These are phyloP conservation scores for Drosophila pachea DNA, from an alignment of 1,140 invertebrate species.

Conservation along the genomic window DNA sequence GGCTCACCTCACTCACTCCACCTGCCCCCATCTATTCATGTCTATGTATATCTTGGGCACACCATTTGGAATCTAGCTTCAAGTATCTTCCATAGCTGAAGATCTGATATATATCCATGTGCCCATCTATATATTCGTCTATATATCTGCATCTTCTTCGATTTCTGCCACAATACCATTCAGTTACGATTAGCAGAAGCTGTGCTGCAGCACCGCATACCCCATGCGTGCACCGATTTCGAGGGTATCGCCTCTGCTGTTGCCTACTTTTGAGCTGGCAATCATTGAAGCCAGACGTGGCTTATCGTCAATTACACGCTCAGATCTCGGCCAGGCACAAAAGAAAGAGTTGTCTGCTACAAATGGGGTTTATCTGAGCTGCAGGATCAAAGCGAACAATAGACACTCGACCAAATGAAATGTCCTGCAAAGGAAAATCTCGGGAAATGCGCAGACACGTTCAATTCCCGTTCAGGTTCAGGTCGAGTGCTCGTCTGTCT, in stretches of 20 bases:
- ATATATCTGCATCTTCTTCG: no score
- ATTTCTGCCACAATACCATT: no score
- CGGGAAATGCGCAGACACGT: slow-evolving; percentile 52
- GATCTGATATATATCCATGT: no score
- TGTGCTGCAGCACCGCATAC: no score
- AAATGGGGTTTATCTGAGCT: slow-evolving; percentile 22
- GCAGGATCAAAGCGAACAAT: slow-evolving; percentile 26
- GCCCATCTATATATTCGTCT: no score
- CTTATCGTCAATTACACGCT: slow-evolving; percentile 32
- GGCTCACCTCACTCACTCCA: no score
- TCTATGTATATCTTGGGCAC: no score
- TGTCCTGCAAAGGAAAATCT: background rate
- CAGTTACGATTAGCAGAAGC: no score
- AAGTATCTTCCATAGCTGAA: no score
- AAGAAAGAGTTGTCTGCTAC: slow-evolving; percentile 44
- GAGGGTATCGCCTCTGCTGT: slow-evolving; percentile 6
- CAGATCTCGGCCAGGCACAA: slow-evolving; percentile 32
- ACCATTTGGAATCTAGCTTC: no score
- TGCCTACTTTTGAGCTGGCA: slow-evolving; percentile 20
- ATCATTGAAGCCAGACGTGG: slow-evolving; percentile 30
- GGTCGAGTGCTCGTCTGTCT: slow-evolving; percentile 9
- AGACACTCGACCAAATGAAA: slow-evolving; percentile 12
- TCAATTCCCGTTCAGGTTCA: background rate
- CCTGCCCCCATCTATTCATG: no score
- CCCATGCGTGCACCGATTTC: background rate